Evolutionary conservation across 2,888 invertebrate genomes (phyloP), one percentile per base, ranked within the genome.

Genomic region (Gymnoscelis rufifasciata): DNA sequence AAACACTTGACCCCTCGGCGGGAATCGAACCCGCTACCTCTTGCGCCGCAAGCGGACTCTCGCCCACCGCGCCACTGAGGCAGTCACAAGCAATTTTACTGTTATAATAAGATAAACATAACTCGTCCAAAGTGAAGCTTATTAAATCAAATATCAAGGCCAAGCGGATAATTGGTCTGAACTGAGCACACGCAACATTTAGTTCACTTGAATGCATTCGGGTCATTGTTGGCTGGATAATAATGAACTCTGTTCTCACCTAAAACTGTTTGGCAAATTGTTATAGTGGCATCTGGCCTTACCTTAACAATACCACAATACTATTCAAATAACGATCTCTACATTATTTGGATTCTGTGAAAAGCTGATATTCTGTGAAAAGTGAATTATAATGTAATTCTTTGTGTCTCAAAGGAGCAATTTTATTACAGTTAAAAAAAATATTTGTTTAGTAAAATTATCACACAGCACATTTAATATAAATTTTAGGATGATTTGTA

Each of bases 151-250:
- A 42, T 56, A 59, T 58, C 64, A 66, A 62, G 68, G 64, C 33
- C 57, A 47, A 42, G 46, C 8, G 31, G 37, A 47, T 40, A 49
- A 56, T 54, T 51, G 51, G 43, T 38, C 37, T 38, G 57, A 54
- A 59, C 64, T n/a, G n/a, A 68, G 56, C 54, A 60, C 64, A 68
- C 59, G 65, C 68, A 64, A 62, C 51, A 51, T 57, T 54, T 50
- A 38, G 47, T 57, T 35, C 35, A 54, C 58, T 57, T 50, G 54
- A 68, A 64, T 61, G 60, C 62, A 67, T 66, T 65, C 59, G 50
- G 66, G 64, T 64, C 68, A 69, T 68, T 68, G 63, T 72, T 66
- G 48, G 39, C 26, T 40, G 26, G 31, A 49, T 54, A 60, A 64
- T 66, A 61, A 64, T 66, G 57, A 49, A 54, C 54, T 31, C 35